phyloP scores from a whole-genome alignment of 2,888 invertebrate genomes.

The Loripinus fragilis region DNA sequence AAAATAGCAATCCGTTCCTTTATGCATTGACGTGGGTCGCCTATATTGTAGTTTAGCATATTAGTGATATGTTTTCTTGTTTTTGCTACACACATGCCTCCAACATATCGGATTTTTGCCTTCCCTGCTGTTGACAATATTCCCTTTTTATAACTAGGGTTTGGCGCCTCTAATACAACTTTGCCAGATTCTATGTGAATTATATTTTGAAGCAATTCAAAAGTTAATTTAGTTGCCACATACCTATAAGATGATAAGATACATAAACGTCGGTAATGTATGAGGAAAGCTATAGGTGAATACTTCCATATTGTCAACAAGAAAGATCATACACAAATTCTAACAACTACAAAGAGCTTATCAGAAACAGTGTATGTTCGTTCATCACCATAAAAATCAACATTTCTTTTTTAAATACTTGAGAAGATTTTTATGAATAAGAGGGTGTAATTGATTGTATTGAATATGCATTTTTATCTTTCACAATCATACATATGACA shows the following conservation, averaged over 20 bases:
- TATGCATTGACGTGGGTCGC: not conserved
- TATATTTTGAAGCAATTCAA: not conserved
- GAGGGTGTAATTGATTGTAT: too few species aligned
- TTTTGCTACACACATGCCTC: slow-evolving; percentile 46
- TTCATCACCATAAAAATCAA: too few species aligned
- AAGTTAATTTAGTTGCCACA: not conserved
- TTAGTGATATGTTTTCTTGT: slow-evolving; percentile 19
- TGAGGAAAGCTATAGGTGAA: too few species aligned
- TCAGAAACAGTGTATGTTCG: too few species aligned
- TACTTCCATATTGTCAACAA: too few species aligned
- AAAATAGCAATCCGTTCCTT: not conserved
- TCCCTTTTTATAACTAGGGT: not conserved
- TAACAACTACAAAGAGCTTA: too few species aligned
- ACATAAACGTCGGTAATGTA: too few species aligned
- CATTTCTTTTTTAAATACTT: too few species aligned
- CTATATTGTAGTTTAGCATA: slow-evolving; percentile 2
- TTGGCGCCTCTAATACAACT: not conserved
- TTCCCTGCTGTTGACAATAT: slow-evolving; percentile 36
- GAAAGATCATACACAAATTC: too few species aligned
- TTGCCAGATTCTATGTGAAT: not conserved
- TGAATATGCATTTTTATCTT: too few species aligned
- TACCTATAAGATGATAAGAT: not conserved
- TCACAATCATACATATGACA: too few species aligned
- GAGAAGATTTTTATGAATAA: too few species aligned
- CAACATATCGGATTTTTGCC: slow-evolving; percentile 38